A percentile compares a stretch with the other conserved stretches of the same genome.
These are phyloP conservation scores for Hesperophylax magnus DNA, from an alignment of 1,140 invertebrate genomes.

Conservation along the genomic window DNA sequence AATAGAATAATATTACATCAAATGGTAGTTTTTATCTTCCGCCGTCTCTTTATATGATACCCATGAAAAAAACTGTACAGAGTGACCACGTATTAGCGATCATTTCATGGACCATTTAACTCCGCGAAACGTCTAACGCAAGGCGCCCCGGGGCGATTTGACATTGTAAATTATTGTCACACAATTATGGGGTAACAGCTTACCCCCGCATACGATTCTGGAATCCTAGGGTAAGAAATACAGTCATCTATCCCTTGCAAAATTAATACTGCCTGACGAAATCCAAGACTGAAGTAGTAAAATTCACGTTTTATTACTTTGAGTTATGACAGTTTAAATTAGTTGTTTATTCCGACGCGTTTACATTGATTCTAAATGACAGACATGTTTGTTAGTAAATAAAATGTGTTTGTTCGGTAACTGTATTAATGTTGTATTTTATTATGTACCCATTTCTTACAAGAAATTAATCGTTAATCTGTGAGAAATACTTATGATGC, in stretches of 20 bases:
- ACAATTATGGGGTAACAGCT: slow-evolving; percentile 19
- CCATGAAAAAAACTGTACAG: slow-evolving; percentile 21
- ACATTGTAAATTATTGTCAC: slow-evolving; percentile 52
- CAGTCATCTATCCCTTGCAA: slow-evolving; percentile 5
- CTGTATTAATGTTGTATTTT: neutral
- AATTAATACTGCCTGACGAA: slow-evolving; percentile 23
- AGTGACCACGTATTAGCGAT: slow-evolving; percentile 57
- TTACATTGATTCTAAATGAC: slow-evolving; percentile 16
- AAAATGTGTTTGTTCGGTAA: slow-evolving; percentile 12
- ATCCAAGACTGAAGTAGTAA: slow-evolving; percentile 26
- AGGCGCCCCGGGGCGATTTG: slow-evolving; percentile 42
- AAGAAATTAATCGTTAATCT: no score
- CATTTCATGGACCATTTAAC: slow-evolving; percentile 55
- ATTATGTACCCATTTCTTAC: no score
- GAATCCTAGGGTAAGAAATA: slow-evolving; percentile 24
- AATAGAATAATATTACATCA: neutral
- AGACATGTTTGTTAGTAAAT: slow-evolving; percentile 4
- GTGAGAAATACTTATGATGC: no score
- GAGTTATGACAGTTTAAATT: slow-evolving; percentile 31
- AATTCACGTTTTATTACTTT: slow-evolving; percentile 30
- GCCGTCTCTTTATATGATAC: neutral
- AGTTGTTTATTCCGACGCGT: slow-evolving; percentile 27
- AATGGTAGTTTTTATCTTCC: neutral
- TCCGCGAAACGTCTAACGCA: slow-evolving; percentile 41
- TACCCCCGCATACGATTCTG: no score